Evolutionary conservation across 2,797 vertebrate species (phyloP), one percentile per base, ranked within the genome.

Genomic region (Cottoperca gobio): DNA sequence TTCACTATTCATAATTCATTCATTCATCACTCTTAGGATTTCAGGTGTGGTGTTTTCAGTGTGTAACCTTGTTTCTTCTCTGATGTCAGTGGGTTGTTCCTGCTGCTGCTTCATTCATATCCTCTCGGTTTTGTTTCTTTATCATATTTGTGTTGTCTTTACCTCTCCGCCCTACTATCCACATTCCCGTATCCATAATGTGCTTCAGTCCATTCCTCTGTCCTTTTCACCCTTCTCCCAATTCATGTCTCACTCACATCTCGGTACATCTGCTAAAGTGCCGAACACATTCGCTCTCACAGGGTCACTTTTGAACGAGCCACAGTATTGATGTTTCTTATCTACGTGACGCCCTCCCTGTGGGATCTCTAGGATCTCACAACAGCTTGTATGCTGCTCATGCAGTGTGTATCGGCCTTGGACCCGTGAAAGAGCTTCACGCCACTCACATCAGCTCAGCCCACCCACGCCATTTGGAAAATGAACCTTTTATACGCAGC

Each of bases 11-110:
- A n/a, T n/a, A n/a, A n/a, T n/a, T n/a, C n/a, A n/a, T n/a, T 68
- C 79, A 43, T 84, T 63, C 69, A 84, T 82, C 69, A 78, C 82
- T 49, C n/a, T 73, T 63, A 42, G 40, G 24, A 8, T 46, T 46
- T 54, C 57, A 67, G 13, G 7, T 24, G 35, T 45, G 58, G 48
- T 37, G 42, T 74, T 79, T 82, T 55, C 40, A 65, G 6, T 39
- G 3, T 61, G 39, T 54, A 24, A 43, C 53, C 39, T 68, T 68
- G 31, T 82, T 71, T 28, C 17, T 55, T 28, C 53, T 61, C 19
- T 49, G 59, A 31, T 64, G 37, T 28, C 39, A 23, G 24, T 55
- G 52, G 33, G 35, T n/a, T 61, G 26, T 61, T 61, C 0, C 12
- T n/a, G 24, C 26, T 19, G 12, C 31, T 31, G 17, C 13, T 42